Base-by-base conservation (phyloP, 1,140 invertebrate species). In the Metaphire vulgaris region DNA sequence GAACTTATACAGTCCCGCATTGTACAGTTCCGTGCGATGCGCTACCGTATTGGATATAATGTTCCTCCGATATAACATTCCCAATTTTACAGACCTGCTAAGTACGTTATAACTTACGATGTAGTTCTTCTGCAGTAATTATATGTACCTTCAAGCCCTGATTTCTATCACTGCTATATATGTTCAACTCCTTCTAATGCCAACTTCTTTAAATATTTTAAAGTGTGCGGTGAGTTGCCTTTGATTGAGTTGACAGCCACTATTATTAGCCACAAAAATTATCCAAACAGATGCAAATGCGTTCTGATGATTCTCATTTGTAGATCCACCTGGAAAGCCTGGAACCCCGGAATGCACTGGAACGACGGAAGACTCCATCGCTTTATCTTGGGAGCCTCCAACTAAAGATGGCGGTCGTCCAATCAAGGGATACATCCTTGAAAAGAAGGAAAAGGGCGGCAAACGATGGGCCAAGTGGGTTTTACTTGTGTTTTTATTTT, bases 321-420 rank as follows among this genome's bases (percentile, higher is more conserved):
- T 56, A 90, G 90, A 97, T 89, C 90, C 91, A 71, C 96, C 97
- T 1, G 92, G 92, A 69, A 90, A 94, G 14, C 96, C 96, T 76
- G 95, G 96, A 65, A 89, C 90, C 56, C 96, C 96, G 1, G 89
- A 91, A 73, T 90, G 92, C 29, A 89, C 94, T 71, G 94, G 95
- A 77, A 93, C 93, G 0, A 92, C 92, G 1, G 94, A 96, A 79
- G 95, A 97, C 81, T 95, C 93, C 28, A 97, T 98, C 81, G 96
- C 94, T 0, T 90, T 99, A 74, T 90, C 90, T 1, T 99, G 97
- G 97, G 90, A 90, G 0, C 95, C 95, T 87, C 96, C 97, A n/a
- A 90, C 93, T 79, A 92, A 94, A 82, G 95, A 98, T 87, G 95
- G 96, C 69, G 69, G 86, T 14, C 81, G 81, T 69, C 84, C 84